These are phyloP conservation scores for Archaeoteleia sp. DNA, from an alignment of 2,888 invertebrate genomes.

Conservation along the genomic window DNA sequence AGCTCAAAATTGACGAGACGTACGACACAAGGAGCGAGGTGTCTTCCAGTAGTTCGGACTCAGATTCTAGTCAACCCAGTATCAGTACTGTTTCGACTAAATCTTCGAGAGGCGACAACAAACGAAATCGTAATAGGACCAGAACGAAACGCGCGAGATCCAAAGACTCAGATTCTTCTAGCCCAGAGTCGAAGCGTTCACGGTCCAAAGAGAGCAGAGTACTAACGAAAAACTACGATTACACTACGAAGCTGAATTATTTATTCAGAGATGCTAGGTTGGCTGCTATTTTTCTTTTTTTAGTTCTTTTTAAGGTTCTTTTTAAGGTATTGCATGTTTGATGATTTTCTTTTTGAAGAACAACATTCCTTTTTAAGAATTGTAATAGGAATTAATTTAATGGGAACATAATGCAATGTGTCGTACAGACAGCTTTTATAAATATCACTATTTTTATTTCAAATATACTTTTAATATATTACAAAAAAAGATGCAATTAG, in stretches of 20 bases:
- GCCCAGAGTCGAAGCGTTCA: slow-evolving; percentile 72
- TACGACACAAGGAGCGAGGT: slow-evolving; percentile 93
- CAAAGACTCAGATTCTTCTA: slow-evolving; percentile 69
- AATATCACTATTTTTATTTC: no score
- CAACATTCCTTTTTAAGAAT: no score
- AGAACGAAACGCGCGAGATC: slow-evolving; percentile 68
- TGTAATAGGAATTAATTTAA: no score
- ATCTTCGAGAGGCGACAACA: slow-evolving; percentile 76
- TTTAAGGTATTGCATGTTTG: no score
- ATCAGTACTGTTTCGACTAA: slow-evolving; percentile 87
- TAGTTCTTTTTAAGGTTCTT: no score
- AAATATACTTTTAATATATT: no score
- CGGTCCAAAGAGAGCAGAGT: slow-evolving; percentile 72
- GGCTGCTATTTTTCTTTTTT: slow-evolving; percentile 29
- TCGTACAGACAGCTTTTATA: no score
- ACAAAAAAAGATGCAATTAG: no score
- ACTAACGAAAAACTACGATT: slow-evolving; percentile 84
- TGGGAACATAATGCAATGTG: no score
- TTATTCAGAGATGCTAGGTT: slow-evolving; percentile 91
- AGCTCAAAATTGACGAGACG: slow-evolving; percentile 84
- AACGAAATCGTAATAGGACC: slow-evolving; percentile 66
- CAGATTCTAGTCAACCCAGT: slow-evolving; percentile 82
- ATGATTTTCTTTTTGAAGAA: no score
- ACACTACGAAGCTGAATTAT: slow-evolving; percentile 92
- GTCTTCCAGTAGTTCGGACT: slow-evolving; percentile 84